Base-by-base conservation (phyloP, 2,797 vertebrate genomes). In the Pangasius sanitwongsei region DNA sequence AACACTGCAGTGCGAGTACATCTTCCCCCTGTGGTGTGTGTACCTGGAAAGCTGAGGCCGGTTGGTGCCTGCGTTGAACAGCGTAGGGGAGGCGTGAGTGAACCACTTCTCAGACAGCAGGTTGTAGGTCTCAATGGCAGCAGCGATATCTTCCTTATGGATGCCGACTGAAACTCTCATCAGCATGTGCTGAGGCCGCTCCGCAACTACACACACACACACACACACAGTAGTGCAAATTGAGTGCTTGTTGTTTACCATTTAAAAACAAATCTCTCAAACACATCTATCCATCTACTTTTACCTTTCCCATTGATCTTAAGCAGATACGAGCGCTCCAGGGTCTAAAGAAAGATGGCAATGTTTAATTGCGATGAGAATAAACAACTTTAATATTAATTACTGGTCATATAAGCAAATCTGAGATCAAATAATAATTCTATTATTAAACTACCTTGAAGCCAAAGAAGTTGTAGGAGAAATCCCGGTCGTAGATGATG, bases 401-500 rank as follows among this genome's bases (percentile, higher is more conserved):
- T 25, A 8, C n/a, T 81, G 53, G n/a, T 57, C 18, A 57, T 34
- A 18, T 59, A n/a, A 20, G 13, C 5, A 50, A 8, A 34, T 50
- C 25, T 44, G 15, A 37, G 1, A 37, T 25, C 0, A 37, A 61
- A 61, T 7, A n/a, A 3, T 31, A 20, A 34, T 80, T 34, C 16
- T 9, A 18, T 9, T 34, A 23, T 8, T 80, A 65, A 55, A 65
- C 18, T 93, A 97, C 97, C 97, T 99, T 99, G 93, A 99, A 99
- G 55, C 99, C 98, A 78, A 99, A 99, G 93, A 98, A 99, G 94
- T 99, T 99, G 92, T 99, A 99, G 92, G 98, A 98, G 94, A 99
- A 99, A 92, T 99, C 99, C 85, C 98, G 93, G 93, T 99, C 99
- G 0, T 94, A 99, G 91, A 99, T 99, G 63, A 99, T 99, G 86